These are phyloP conservation scores for Gryllus longicercus DNA, from an alignment of 2,888 invertebrate species.

Conservation along the genomic window DNA sequence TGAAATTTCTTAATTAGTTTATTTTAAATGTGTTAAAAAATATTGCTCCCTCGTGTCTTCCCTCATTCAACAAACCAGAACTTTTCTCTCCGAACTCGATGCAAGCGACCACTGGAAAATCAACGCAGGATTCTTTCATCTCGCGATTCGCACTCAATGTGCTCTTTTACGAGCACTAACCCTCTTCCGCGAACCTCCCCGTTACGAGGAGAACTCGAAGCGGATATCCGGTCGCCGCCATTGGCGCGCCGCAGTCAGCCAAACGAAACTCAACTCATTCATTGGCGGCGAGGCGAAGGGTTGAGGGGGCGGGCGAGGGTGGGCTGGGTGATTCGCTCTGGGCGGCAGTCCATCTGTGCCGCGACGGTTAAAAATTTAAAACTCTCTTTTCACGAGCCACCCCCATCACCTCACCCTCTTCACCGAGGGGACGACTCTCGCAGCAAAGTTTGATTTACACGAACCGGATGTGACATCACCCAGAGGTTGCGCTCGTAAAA, in stretches of 20 bases:
- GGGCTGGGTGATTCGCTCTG: background rate
- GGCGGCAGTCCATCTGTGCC: background rate
- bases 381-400: background rate
- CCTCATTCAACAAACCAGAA: no score
- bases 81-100: no score
- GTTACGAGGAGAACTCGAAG: background rate
- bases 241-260: background rate
- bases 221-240: slow-evolving; percentile 3
- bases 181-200: background rate
- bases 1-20: no score
- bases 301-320: slow-evolving; percentile 6
- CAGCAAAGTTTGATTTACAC: slow-evolving; percentile 10
- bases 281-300: background rate
- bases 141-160: background rate
- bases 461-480: slow-evolving; percentile 17
- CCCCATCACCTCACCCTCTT: background rate
- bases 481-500: background rate
- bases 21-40: no score
- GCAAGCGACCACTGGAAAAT: no score
- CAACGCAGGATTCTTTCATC: background rate
- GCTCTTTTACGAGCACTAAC: background rate
- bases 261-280: background rate
- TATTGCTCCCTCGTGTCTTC: no score
- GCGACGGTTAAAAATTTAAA: background rate
- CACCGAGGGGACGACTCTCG: background rate